Evolutionary conservation across 2,888 invertebrate species (phyloP), one percentile per base, ranked within the genome.

Genomic region (Portevinia maculata): DNA sequence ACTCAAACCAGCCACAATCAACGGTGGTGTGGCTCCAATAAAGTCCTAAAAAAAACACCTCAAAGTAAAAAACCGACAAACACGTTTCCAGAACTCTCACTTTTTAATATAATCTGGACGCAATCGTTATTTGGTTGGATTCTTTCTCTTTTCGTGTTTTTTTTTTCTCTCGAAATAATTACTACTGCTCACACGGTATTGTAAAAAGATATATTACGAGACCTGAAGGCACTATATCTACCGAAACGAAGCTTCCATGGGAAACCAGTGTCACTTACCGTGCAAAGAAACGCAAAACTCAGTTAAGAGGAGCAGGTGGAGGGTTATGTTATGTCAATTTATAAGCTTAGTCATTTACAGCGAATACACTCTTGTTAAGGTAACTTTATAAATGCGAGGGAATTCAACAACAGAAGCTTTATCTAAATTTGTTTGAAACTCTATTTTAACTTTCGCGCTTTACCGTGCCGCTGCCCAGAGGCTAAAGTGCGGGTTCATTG

Each of bases 41-140:
- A 55, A 52, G 44, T 34, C 17, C 34, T 9, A 44, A 73, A 50
- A 37, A 34, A 52, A 24, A 37, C 4, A 1, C n/a, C 21, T 48
- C 32, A 62, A 53, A 73, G 19, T 21, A 64, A 50, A 44, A 41
- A 57, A 62, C 37, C 15, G n/a, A 73, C n/a, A 44, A 83, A 83
- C 83, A 62, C 65, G 83, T 83, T 83, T 81, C 30, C 67, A 83
- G 83, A 83, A 83, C 83, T 83, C 83, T 83, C 83, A 83, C 83
- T 83, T 83, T 83, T 83, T 78, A 83, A 83, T 83, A 78, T 71
- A 78, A 73, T 70, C 71, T 83, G 76, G 70, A 83, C 70, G 78
- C 76, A 76, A 83, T 67, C 76, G 83, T 76, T 65, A 75, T 60
- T 75, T 74, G 74, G 64, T 75, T 74, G 74, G 64, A 71, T 81